These are phyloP conservation scores for Augochlorella aurata DNA, from an alignment of 2,888 invertebrate species.

Conservation along the genomic window DNA sequence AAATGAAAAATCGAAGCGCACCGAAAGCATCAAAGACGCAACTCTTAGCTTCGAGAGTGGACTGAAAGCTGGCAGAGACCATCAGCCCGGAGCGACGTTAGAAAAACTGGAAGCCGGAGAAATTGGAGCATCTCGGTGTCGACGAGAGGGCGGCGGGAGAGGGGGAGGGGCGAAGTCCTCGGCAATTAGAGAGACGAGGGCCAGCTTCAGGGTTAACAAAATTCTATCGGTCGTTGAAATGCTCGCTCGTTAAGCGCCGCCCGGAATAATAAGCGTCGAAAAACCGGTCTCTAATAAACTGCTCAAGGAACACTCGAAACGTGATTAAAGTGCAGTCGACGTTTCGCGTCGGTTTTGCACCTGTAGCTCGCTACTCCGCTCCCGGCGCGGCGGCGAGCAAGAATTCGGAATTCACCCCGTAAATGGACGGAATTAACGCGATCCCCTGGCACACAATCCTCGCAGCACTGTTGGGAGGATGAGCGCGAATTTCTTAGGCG, in stretches of 20 bases:
- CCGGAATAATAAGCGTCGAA: conserved; percentile 40
- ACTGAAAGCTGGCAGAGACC: not conserved
- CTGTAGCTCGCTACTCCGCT: conserved; percentile 37
- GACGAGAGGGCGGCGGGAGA: not conserved
- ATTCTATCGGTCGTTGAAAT: conserved; percentile 2
- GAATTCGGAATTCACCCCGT: conserved; percentile 13
- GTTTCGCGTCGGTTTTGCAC: conserved; percentile 42
- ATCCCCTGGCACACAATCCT: conserved; percentile 26
- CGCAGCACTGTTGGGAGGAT: conserved; percentile 26
- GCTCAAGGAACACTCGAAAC: conserved; percentile 45
- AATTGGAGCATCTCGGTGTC: not conserved
- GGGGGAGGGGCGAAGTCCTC: not conserved
- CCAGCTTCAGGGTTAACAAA: not conserved
- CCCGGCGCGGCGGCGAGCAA: not conserved
- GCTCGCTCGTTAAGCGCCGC: conserved; percentile 37
- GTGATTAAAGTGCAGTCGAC: conserved; percentile 54
- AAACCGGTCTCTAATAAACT: conserved; percentile 38
- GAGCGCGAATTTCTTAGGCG: conserved; percentile 24
- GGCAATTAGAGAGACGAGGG: conserved; percentile 2
- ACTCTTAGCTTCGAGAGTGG: not conserved
- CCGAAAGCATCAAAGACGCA: not conserved
- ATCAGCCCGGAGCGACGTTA: not conserved
- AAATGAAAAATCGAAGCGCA: not conserved
- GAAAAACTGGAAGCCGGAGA: not conserved
- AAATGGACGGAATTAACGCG: conserved; percentile 52